Evolutionary conservation across 2,113 vertebrate species (phyloP), one percentile per base, ranked within the genome.

Genomic region (Oostethus manadensis): DNA sequence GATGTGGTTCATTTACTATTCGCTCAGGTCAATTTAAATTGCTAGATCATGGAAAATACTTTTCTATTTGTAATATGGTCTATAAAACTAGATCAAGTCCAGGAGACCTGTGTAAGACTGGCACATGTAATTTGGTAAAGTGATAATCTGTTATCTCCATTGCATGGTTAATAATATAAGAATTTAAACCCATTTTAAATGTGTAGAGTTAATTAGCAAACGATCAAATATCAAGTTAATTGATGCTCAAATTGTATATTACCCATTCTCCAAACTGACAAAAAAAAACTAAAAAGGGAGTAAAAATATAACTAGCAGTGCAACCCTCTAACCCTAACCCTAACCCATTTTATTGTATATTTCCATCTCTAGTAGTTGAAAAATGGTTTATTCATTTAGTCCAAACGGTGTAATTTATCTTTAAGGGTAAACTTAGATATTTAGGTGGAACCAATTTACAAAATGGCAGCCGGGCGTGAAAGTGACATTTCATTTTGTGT

Each of bases 1-100:
- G 84, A 88, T 88, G 85, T 76, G 76, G 79, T 82, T 87, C 79
- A 88, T 87, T 85, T 88, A 77, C 77, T 77, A 85, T 86, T 86
- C 72, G 18, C 84, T 87, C 84, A 86, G 85, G 78, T 81, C 79
- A 78, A 84, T 88, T 86, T 84, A 84, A 84, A 85, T 84, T 73
- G 82, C 79, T 86, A 70, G 75, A 85, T 87, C 82, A 77, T 71
- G 68, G 58, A 74, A 78, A 74, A 85, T 71, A 77, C 75, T 33
- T 79, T 84, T 82, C 77, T 75, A 82, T 83, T 80, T 81, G 77
- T 77, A 66, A 78, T 70, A 78, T 75, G 83, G 74, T 81, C 73
- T 79, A 84, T 83, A 80, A 79, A 84, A 86, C 83, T 77, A 81
- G 74, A 80, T 58, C 4, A 42, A 63, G 76, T 67, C 71, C 74